phyloP scores from a whole-genome alignment of 2,113 vertebrate genomes.

The Corydoras maculifer region DNA sequence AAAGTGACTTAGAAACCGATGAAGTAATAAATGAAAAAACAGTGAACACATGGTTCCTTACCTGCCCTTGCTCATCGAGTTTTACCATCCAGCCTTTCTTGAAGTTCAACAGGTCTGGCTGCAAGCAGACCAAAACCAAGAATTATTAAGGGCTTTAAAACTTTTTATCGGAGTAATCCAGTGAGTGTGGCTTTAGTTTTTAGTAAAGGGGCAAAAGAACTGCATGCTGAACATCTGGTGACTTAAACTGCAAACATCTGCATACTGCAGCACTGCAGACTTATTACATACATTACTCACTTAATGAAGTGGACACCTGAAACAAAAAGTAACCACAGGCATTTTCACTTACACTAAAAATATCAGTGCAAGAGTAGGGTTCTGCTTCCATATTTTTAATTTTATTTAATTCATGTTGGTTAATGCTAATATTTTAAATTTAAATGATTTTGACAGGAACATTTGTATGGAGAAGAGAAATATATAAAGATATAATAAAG shows the following conservation, averaged over 20 bases:
- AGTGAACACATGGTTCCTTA: conserved; percentile 31
- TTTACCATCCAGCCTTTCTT: conserved; percentile 81
- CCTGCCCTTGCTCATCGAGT: conserved; percentile 70
- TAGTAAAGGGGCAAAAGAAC: conserved; percentile 4
- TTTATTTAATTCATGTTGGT: too few species aligned
- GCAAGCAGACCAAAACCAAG: conserved; percentile 15
- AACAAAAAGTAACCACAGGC: too few species aligned
- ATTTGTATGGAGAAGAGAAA: too few species aligned
- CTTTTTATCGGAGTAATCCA: not conserved
- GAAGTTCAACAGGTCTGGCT: conserved; percentile 76
- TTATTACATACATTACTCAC: not conserved
- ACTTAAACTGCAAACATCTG: not conserved
- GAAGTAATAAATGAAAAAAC: too few species aligned
- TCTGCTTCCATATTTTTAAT: too few species aligned
- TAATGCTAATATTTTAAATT: too few species aligned
- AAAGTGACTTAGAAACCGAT: too few species aligned
- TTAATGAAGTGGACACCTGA: not conserved
- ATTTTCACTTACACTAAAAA: too few species aligned
- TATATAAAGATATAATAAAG: too few species aligned
- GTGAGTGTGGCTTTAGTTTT: not conserved
- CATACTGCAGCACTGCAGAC: not conserved
- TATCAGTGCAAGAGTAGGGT: too few species aligned
- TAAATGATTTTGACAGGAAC: too few species aligned
- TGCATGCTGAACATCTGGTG: conserved; percentile 16
- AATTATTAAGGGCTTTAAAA: not conserved